These are phyloP conservation scores for Patagioenas fasciata DNA, from an alignment of 2,113 vertebrate species.

Conservation along the genomic window DNA sequence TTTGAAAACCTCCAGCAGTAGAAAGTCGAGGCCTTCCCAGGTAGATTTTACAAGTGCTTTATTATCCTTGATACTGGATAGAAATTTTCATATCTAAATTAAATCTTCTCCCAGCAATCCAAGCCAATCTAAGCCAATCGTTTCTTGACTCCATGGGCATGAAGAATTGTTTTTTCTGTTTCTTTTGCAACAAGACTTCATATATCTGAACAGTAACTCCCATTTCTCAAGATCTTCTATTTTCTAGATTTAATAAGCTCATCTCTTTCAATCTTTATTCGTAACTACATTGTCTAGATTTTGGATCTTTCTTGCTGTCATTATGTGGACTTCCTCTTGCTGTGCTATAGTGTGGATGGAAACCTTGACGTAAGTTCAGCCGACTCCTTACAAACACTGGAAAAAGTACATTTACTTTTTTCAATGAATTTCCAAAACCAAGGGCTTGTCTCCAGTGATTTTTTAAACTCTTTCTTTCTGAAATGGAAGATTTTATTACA, in stretches of 20 bases:
- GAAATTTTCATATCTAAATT: conserved; percentile 22
- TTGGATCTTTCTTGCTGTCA: not conserved
- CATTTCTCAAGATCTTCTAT: not conserved
- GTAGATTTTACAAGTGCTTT: not conserved
- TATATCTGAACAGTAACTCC: not conserved
- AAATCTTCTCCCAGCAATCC: not conserved
- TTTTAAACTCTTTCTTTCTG: not conserved
- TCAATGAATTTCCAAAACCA: not conserved
- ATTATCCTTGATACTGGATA: not conserved
- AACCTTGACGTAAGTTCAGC: not conserved
- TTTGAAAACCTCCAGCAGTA: not conserved
- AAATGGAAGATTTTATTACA: not conserved
- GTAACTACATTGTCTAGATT: not conserved
- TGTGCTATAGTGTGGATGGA: not conserved
- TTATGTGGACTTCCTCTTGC: not conserved
- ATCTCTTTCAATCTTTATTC: not conserved
- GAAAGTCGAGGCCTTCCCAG: not conserved
- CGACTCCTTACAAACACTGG: not conserved
- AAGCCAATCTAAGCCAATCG: not conserved
- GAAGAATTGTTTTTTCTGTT: not conserved
- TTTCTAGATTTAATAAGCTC: not conserved
- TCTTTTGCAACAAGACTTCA: not conserved
- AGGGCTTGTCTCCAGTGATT: not conserved
- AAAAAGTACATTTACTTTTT: not conserved
- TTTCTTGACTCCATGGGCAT: not conserved